A percentile compares a stretch with the other conserved stretches of the same genome.
Conservation (phyloP, 2,797 vertebrate species). For the Neosilurus hyrtlii region DNA sequence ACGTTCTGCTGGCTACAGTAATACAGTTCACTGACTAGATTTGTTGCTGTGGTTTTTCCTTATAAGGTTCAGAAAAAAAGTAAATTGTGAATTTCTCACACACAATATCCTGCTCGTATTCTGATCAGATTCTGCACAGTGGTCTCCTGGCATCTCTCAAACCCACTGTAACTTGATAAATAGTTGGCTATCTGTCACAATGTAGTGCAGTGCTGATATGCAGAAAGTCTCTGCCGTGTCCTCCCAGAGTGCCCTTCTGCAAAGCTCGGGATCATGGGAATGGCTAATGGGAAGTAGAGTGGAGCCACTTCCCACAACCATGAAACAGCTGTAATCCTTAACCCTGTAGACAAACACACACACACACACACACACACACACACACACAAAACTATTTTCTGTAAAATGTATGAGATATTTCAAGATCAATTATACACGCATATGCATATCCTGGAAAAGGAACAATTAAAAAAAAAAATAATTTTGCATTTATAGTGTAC, state of each 20-base stretch:
- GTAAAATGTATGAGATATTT: neutral
- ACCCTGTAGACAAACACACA: constrained; percentile 53
- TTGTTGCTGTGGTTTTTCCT: constrained; percentile 67
- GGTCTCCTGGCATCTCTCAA: constrained; percentile 67
- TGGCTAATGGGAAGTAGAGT: constrained; percentile 87
- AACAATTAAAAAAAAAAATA: neutral
- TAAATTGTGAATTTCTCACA: constrained; percentile 59
- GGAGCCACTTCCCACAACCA: constrained; percentile 93
- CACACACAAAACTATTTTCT: constrained; percentile 44
- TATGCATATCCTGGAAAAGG: neutral
- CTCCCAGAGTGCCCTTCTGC: constrained; percentile 78
- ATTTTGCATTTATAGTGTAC: neutral
- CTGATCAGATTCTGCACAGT: constrained; percentile 65
- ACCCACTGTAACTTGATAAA: constrained; percentile 77
- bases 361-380: constrained; percentile 47
- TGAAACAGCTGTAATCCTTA: constrained; percentile 93
- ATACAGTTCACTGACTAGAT: constrained; percentile 68
- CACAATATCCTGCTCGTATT: constrained; percentile 44
- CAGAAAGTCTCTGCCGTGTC: constrained; percentile 71
- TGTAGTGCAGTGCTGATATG: constrained; percentile 66
- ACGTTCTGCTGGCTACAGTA: constrained; percentile 46
- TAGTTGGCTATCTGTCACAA: constrained; percentile 69
- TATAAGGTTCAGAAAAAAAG: constrained; percentile 61
- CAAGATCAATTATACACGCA: neutral
- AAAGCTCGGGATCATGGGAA: constrained; percentile 91